phyloP scores from a whole-genome alignment of 2,113 vertebrate species.

The Egretta garzetta region DNA sequence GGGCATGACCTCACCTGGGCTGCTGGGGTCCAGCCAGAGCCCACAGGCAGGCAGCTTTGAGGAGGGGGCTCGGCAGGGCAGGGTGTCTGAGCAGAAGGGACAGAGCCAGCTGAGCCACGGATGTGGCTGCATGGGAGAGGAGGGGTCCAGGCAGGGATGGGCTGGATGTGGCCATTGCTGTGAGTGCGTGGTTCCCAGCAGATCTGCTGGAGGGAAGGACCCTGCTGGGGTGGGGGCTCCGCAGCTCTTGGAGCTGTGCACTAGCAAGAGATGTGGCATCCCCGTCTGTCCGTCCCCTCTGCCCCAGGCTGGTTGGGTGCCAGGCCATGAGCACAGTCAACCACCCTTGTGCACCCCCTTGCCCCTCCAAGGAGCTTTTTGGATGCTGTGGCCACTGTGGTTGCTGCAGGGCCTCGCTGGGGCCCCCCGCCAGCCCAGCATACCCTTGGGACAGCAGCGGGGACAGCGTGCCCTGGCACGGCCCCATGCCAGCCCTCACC shows the following conservation, averaged over 20 bases:
- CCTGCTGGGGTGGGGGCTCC: fast-evolving
- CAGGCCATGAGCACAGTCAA: not conserved
- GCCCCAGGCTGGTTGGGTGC: not conserved
- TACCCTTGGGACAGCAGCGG: not conserved
- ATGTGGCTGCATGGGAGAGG: fast-evolving
- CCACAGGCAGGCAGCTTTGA: not conserved
- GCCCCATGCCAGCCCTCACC: too few species aligned
- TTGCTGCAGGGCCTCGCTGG: too few species aligned
- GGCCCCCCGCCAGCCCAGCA: too few species aligned
- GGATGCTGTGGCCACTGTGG: not conserved
- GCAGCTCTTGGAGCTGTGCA: not conserved
- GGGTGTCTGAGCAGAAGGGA: not conserved
- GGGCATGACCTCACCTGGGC: not conserved
- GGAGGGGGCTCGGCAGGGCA: not conserved
- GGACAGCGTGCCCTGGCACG: not conserved
- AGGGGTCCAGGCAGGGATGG: not conserved
- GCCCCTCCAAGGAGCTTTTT: not conserved
- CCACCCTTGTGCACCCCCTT: not conserved
- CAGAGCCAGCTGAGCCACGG: fast-evolving
- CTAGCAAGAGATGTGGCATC: too few species aligned
- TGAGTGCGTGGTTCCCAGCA: not conserved
- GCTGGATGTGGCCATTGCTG: fast-evolving
- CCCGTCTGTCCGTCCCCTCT: not conserved
- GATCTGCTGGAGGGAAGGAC: not conserved
- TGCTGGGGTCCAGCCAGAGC: not conserved